A percentile compares a stretch with the other conserved stretches of the same genome.
Evolutionary conservation across 2,113 vertebrate genomes (phyloP).

Genomic region (Callipepla squamata): DNA sequence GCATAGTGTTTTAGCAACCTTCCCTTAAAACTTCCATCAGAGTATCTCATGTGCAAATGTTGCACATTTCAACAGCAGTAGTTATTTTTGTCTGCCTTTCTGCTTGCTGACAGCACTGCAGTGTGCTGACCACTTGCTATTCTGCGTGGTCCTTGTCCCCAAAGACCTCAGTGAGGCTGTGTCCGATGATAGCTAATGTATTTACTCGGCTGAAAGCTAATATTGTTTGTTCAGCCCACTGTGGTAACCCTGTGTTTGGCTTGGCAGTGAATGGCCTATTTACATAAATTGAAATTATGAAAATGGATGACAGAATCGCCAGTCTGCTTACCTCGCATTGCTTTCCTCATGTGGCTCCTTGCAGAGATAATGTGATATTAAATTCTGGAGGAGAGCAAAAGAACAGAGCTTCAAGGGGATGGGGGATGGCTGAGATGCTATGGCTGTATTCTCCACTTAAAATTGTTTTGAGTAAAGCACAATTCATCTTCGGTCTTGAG

Average conservation of each 20-base stretch:
- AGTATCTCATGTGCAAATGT: neutral
- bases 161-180: neutral
- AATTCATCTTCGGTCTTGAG: neutral
- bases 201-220: conserved; percentile 17
- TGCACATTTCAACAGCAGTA: neutral
- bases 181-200: neutral
- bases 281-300: conserved; percentile 17
- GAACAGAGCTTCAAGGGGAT: neutral
- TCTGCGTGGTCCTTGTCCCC: neutral
- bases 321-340: neutral
- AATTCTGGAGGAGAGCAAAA: neutral
- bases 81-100: neutral
- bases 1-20: neutral
- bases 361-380: neutral
- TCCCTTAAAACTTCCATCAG: neutral
- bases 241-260: neutral
- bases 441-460: neutral
- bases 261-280: conserved; percentile 33
- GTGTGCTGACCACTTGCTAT: neutral
- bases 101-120: neutral
- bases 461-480: neutral
- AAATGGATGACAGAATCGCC: neutral
- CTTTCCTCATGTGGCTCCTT: conserved; percentile 3
- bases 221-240: neutral
- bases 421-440: neutral